Percentiles rank a stretch among this genome's conserved stretches.
These are phyloP conservation scores for Tachysurus fulvidraco DNA, from an alignment of 2,113 vertebrate genomes.

Conservation along the genomic window DNA sequence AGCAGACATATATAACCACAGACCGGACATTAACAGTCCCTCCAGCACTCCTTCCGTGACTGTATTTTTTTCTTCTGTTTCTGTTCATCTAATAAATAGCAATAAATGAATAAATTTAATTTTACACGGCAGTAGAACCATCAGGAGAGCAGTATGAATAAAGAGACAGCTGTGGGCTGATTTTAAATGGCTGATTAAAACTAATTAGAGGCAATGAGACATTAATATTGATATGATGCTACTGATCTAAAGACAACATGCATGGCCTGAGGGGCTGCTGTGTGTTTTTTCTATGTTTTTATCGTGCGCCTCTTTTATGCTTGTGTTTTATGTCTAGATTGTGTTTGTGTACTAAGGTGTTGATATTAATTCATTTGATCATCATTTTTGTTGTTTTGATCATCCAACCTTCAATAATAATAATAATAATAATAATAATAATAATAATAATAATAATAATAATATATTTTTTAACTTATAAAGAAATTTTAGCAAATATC, in stretches of 20 bases:
- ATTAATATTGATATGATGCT: constrained; percentile 53
- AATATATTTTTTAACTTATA: background rate
- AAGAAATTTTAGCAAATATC: background rate
- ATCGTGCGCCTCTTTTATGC: background rate
- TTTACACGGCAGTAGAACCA: background rate
- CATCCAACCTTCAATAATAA: background rate
- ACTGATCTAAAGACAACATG: constrained; percentile 35
- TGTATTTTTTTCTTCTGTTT: background rate
- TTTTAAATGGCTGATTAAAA: constrained; percentile 42
- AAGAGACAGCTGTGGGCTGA: constrained; percentile 29
- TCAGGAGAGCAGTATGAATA: background rate
- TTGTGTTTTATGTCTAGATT: background rate
- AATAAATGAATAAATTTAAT: constrained; percentile 18
- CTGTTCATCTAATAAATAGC: background rate
- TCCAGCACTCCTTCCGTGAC: background rate
- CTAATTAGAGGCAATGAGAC: constrained; percentile 45
- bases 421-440: background rate
- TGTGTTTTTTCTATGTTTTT: background rate
- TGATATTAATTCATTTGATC: background rate
- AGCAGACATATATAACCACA: constrained; percentile 8
- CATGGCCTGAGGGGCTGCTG: constrained; percentile 30
- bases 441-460: background rate
- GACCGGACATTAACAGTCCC: background rate
- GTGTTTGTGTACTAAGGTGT: background rate
- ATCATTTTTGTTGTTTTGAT: background rate